Conservation (phyloP, 2,113 vertebrate genomes). For the Scomber scombrus region DNA sequence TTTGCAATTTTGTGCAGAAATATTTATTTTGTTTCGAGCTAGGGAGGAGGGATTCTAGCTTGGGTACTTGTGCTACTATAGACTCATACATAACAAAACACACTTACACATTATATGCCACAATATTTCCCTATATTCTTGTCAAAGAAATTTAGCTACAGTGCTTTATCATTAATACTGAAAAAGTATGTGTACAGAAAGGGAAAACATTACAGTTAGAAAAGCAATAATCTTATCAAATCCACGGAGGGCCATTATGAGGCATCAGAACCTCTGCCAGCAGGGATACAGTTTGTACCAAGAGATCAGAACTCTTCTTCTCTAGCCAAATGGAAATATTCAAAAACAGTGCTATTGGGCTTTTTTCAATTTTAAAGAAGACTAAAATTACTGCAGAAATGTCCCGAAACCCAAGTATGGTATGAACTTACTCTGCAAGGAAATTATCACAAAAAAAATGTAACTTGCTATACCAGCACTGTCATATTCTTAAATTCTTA, state of each 20-base stretch:
- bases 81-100: conserved; percentile 24
- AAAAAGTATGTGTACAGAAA: conserved; percentile 47
- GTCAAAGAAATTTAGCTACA: conserved; percentile 3
- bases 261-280: conserved; percentile 76
- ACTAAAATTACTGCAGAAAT: conserved; percentile 53
- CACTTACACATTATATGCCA: neutral
- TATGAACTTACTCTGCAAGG: conserved; percentile 52
- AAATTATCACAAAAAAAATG: conserved; percentile 62
- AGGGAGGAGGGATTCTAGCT: neutral
- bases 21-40: neutral
- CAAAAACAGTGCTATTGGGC: conserved; percentile 71
- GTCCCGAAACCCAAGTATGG: conserved; percentile 57
- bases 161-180: conserved; percentile 37
- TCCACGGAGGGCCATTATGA: conserved; percentile 75
- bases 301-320: conserved; percentile 74
- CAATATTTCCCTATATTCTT: conserved; percentile 14
- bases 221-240: conserved; percentile 78
- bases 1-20: neutral
- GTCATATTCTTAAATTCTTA: conserved; percentile 43
- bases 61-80: neutral
- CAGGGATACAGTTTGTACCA: conserved; percentile 70
- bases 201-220: conserved; percentile 63
- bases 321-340: conserved; percentile 76
- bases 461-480: conserved; percentile 24
- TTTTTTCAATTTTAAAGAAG: conserved; percentile 63